phyloP scores from a whole-genome alignment of 2,888 invertebrate genomes.

The Idaea aversata region DNA sequence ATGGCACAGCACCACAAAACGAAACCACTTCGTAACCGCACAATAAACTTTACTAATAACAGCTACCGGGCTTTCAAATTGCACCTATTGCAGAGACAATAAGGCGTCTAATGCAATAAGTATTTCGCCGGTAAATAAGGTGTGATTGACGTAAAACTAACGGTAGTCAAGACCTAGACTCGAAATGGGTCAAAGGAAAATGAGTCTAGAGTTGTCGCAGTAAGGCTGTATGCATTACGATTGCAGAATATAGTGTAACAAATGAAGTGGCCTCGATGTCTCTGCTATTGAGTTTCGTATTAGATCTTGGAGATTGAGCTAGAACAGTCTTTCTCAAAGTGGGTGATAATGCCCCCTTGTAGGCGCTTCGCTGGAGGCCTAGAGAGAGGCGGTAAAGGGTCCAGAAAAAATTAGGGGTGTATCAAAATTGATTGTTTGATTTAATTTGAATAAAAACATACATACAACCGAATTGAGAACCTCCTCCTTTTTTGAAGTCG shows the following conservation, averaged over 20 bases:
- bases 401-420: too few relatives aligned
- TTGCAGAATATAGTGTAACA: conserved; percentile 40
- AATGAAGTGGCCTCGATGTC: conserved; percentile 63
- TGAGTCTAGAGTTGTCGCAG: conserved; percentile 34
- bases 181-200: conserved; percentile 48
- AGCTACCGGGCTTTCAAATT: conserved; percentile 31
- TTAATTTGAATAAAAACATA: too few relatives aligned
- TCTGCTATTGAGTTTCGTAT: conserved; percentile 49
- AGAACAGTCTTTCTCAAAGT: neutral
- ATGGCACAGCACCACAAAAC: conserved; percentile 31
- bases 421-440: too few relatives aligned
- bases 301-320: conserved; percentile 39
- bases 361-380: too few relatives aligned
- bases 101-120: conserved; percentile 42
- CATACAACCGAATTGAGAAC: too few relatives aligned
- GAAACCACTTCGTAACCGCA: conserved; percentile 35
- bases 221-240: conserved; percentile 24
- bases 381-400: too few relatives aligned
- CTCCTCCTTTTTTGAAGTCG: too few relatives aligned
- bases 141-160: conserved; percentile 60
- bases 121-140: conserved; percentile 42
- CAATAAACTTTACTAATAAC: conserved; percentile 34
- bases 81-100: conserved; percentile 38
- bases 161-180: conserved; percentile 41
- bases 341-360: too few relatives aligned